A percentile compares a stretch with the other conserved stretches of the same genome.
phyloP scores from a whole-genome alignment of 1,140 invertebrate species.

The Ceratina japonica region DNA sequence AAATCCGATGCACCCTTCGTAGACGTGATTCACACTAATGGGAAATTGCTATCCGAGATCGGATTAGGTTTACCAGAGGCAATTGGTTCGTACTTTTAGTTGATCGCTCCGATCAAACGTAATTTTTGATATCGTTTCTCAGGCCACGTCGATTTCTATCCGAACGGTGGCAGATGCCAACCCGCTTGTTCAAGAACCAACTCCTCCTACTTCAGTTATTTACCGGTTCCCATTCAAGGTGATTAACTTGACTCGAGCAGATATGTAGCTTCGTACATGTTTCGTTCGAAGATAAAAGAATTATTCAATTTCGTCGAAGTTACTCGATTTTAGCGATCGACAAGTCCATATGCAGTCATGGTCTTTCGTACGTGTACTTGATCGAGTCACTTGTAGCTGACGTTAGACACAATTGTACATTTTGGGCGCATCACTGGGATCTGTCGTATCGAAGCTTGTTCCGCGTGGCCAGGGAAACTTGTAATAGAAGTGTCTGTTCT shows the following conservation, averaged over 20 bases:
- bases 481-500: slow-evolving; percentile 53
- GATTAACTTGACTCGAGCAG: slow-evolving; percentile 51
- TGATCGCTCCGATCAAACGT: neutral
- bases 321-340: slow-evolving; percentile 73
- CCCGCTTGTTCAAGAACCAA: slow-evolving; percentile 78
- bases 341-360: slow-evolving; percentile 81
- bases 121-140: neutral
- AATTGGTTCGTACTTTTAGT: slow-evolving; percentile 72
- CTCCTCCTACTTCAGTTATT: slow-evolving; percentile 69
- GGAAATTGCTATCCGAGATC: slow-evolving; percentile 75
- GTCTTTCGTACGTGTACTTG: slow-evolving; percentile 81
- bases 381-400: slow-evolving; percentile 79
- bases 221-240: slow-evolving; percentile 72
- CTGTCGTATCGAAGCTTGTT: slow-evolving; percentile 74
- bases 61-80: slow-evolving; percentile 81
- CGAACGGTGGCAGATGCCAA: slow-evolving; percentile 84
- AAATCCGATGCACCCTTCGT: slow-evolving; percentile 83
- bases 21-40: slow-evolving; percentile 86
- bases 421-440: slow-evolving; percentile 80
- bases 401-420: slow-evolving; percentile 76
- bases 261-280: neutral
- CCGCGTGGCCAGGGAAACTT: slow-evolving; percentile 55
- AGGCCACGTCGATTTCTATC: slow-evolving; percentile 85
- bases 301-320: neutral
- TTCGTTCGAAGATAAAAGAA: too few relatives aligned